These are phyloP conservation scores for Peromyscus nudipes DNA, from an alignment of 2,797 vertebrate species.

Conservation along the genomic window DNA sequence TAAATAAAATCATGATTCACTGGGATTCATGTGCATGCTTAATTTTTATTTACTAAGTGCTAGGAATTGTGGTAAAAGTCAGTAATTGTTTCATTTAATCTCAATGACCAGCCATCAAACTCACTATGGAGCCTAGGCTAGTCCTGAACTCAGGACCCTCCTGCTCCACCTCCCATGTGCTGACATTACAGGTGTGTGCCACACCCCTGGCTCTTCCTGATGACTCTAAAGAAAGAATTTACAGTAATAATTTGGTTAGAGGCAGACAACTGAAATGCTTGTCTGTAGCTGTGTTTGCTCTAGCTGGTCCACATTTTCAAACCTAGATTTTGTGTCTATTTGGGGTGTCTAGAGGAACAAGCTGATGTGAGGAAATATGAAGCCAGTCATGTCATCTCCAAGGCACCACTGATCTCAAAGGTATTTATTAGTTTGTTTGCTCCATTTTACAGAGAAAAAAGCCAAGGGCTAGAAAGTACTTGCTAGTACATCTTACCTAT, in stretches of 20 bases:
- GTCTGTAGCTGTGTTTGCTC: not conserved
- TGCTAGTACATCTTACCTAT: not conserved
- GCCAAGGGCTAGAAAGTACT: not conserved
- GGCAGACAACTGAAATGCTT: not conserved
- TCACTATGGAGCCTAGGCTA: not conserved
- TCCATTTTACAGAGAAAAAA: not conserved
- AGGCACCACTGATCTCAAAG: not conserved
- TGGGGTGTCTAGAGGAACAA: not conserved
- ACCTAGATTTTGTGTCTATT: not conserved
- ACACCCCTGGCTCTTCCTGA: not conserved
- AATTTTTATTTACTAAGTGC: constrained; percentile 41
- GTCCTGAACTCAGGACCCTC: not conserved
- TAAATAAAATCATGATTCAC: constrained; percentile 44
- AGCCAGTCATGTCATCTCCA: not conserved
- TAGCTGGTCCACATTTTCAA: not conserved
- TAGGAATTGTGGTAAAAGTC: not conserved
- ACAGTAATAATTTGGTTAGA: constrained; percentile 16
- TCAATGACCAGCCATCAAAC: not conserved
- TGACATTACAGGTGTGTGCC: not conserved
- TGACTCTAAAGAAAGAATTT: constrained; percentile 9
- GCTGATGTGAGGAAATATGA: not conserved
- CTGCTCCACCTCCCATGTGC: not conserved
- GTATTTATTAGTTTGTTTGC: not conserved
- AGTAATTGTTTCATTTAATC: constrained; percentile 46
- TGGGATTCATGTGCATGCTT: not conserved